Evolutionary conservation across 2,113 vertebrate genomes (phyloP).

Genomic region (Anser cygnoides): DNA sequence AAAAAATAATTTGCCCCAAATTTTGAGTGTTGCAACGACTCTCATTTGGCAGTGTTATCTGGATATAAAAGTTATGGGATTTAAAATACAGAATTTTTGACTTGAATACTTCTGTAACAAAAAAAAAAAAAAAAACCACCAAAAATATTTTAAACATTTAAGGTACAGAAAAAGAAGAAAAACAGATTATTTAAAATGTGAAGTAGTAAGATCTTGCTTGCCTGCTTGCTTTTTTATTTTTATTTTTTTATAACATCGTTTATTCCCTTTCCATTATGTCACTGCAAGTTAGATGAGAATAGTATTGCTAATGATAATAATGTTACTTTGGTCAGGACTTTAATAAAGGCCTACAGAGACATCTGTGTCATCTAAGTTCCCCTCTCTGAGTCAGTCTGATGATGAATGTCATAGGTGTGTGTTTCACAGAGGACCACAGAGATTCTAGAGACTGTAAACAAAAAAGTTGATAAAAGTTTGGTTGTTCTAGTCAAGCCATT

Average conservation of each 20-base stretch:
- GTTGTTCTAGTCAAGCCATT: neutral
- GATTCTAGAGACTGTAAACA: neutral
- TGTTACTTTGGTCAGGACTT: neutral
- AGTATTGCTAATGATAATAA: neutral
- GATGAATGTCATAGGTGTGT: neutral
- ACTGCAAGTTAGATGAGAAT: neutral
- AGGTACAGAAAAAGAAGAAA: neutral
- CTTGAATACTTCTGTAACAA: neutral
- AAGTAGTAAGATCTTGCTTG: neutral
- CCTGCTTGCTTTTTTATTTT: too few species aligned
- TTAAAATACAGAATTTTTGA: neutral
- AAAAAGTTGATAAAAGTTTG: neutral
- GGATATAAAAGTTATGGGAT: neutral
- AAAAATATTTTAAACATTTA: neutral
- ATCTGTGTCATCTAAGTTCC: neutral
- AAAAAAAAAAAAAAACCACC: neutral
- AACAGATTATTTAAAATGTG: neutral
- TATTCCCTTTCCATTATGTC: neutral
- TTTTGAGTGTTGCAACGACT: neutral
- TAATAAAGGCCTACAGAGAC: neutral
- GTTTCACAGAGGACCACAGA: neutral
- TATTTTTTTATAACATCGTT: neutral
- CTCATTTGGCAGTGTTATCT: neutral
- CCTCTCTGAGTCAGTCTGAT: neutral
- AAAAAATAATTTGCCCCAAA: neutral